Percentiles rank a stretch among this genome's conserved stretches.
phyloP scores from a whole-genome alignment of 2,888 invertebrate genomes.

The Idaea aversata region DNA sequence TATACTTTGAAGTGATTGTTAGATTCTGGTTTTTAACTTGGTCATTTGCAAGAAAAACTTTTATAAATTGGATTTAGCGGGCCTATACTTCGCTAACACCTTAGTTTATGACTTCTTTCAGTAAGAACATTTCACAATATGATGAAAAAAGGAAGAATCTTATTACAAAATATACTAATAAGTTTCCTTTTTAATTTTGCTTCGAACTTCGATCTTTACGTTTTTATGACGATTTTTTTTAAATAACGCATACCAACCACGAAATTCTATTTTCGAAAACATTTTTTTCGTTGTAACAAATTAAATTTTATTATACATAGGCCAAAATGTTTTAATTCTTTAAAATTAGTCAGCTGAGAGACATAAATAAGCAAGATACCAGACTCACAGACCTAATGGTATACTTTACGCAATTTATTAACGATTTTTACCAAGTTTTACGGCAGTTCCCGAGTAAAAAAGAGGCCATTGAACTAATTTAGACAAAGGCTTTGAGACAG shows the following conservation, averaged over 20 bases:
- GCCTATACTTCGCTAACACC: no score
- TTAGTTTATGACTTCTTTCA: no score
- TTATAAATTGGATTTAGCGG: no score
- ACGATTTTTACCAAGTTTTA: conserved; percentile 18
- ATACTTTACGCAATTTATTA: conserved; percentile 20
- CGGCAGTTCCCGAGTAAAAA: conserved; percentile 3
- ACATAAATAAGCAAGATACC: conserved; percentile 25
- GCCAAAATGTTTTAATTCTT: conserved; percentile 21
- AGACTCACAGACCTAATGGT: conserved; percentile 17
- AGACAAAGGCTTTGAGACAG: not conserved
- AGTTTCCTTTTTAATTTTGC: no score
- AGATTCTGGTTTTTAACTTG: no score
- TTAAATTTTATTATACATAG: conserved; percentile 12
- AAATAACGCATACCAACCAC: not conserved
- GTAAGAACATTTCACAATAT: no score
- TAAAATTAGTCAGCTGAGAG: conserved; percentile 26
- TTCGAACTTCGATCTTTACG: no score
- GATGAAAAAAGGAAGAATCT: no score
- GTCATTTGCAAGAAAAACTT: no score
- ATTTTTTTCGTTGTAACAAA: conserved; percentile 11
- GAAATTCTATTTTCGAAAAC: not conserved
- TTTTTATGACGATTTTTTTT: not conserved
- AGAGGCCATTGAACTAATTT: conserved; percentile 7
- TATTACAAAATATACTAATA: no score
- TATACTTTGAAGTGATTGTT: no score